phyloP scores from a whole-genome alignment of 2,113 vertebrate genomes.

The Phalacrocorax brasilianus region DNA sequence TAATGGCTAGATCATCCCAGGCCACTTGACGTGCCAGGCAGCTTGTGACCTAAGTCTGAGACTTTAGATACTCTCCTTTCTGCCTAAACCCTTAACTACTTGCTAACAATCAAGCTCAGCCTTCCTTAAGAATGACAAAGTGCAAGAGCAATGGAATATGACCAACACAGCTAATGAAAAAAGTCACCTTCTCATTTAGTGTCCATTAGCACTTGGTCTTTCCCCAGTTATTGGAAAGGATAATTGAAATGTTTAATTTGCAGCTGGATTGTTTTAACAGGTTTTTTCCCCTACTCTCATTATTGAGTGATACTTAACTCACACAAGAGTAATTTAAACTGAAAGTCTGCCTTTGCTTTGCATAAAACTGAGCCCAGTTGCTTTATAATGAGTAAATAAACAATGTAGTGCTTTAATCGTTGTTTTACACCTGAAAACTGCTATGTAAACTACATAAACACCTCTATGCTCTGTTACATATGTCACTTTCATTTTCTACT shows the following conservation, averaged over 20 bases:
- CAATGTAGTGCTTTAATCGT: slow-evolving; percentile 51
- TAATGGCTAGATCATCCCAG: neutral
- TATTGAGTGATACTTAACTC: slow-evolving; percentile 57
- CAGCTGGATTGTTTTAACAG: slow-evolving; percentile 45
- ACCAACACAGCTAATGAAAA: neutral
- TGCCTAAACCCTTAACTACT: neutral
- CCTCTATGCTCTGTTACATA: slow-evolving; percentile 47
- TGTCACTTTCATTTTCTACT: slow-evolving; percentile 57
- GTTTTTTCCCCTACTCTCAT: neutral
- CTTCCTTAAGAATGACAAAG: neutral
- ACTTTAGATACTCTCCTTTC: neutral
- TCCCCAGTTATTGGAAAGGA: slow-evolving; percentile 9
- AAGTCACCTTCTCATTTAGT: slow-evolving; percentile 28
- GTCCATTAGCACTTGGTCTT: slow-evolving; percentile 31
- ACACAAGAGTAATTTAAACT: slow-evolving; percentile 52
- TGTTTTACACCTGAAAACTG: slow-evolving; percentile 62
- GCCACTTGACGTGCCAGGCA: neutral
- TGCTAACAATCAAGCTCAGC: neutral
- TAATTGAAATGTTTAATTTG: slow-evolving; percentile 63
- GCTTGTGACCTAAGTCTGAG: neutral
- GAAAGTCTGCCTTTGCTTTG: slow-evolving; percentile 46
- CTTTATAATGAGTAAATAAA: slow-evolving; percentile 65
- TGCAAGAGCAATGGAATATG: neutral
- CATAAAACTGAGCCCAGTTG: neutral
- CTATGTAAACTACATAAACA: slow-evolving; percentile 52